Base-by-base conservation (phyloP, 1,140 invertebrate genomes). In the Diploscapter pachys region DNA sequence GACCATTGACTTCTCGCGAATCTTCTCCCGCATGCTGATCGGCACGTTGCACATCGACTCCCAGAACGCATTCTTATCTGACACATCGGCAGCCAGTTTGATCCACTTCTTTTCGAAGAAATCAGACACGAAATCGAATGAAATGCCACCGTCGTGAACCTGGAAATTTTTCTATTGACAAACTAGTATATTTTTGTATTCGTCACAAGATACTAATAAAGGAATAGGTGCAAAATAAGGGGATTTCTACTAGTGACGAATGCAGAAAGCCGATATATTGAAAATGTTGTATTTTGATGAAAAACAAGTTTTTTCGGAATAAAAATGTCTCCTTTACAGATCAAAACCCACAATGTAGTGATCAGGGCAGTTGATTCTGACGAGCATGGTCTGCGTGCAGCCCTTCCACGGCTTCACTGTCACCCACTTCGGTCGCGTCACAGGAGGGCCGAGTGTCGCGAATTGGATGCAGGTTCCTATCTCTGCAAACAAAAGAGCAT, bases 101-200 rank as follows among this genome's bases (percentile, higher is more conserved):
- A 78, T 66, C 77, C 77, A 78, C 56, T 67, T 63, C 13, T 64
- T 51, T 9, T 70, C 73, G 62, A 78, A 78, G 54, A 77, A 78
- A 31, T 77, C 70, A 13, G 72, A 69, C 3, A 72, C 56, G 48
- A 68, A 55, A 11, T 31, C 56, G 4, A 77, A 55, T 13, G 31
- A n/a, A 31, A 31, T 31, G 31, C 49, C 50, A 63, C 70, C 53
- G 64, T 73, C 56, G 66, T 68, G 52, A 5, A 63, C 71, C 65
- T 79, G 53, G 56, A 76, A 48, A 54, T 9, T 54, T 73, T 13
- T 48, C 64, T 11, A n/a, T n/a, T 13, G 50, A 11, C 11, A 48
- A n/a, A 66, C 31, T 31, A 31, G 31, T 31, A 31, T 31, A 31
- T 31, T 31, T 31, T 31, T 31, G 31, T 31, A 31, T 31, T 31